Evolutionary conservation across 2,888 invertebrate genomes (phyloP), one percentile per base, ranked within the genome.

Genomic region (Carcina quercana): DNA sequence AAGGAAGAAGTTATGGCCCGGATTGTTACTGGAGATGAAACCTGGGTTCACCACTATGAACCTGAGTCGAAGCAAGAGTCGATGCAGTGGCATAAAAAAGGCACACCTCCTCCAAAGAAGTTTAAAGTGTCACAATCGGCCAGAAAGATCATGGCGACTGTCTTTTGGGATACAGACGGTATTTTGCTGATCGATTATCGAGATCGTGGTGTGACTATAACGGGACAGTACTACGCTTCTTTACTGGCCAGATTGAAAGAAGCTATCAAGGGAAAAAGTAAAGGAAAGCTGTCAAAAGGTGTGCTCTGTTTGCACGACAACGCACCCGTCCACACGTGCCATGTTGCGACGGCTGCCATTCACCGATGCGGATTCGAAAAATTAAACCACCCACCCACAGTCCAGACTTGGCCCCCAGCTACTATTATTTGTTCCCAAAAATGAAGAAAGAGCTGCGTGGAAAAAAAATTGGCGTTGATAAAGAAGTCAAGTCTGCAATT

Each of bases 281-380:
- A 31, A 17, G 31, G 33, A 38, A 40, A 43, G 34, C 15, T 34
- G 12, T 25, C 24, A 5, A 13, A 28, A 15, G 37, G 24, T 32
- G 26, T 42, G 32, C 35, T 36, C 12, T 19, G 42, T 29, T 37
- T 14, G 43, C 37, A 40, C 19, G 39, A 35, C 34, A 42, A 44
- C 20, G 40, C 37, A 30, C 40, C 35, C 12, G 38, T 43, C n/a
- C 33, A 42, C 44, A 44, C 32, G 38, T 30, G 21, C 24, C 28
- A 34, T 6, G 28, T 40, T 37, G 42, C 40, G 21, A 15, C 34
- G 42, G 36, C 38, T 38, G 38, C 32, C 21, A 24, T 38, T 30
- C 35, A 37, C n/a, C 1, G 19, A 12, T 28, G 17, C n/a, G 41
- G 38, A 17, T 34, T 38, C 28, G 37, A 40, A 25, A 28, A 21